Percentiles rank a stretch among this genome's conserved stretches.
Evolutionary conservation across 2,797 vertebrate species (phyloP).

Genomic region (Botia almorhae): DNA sequence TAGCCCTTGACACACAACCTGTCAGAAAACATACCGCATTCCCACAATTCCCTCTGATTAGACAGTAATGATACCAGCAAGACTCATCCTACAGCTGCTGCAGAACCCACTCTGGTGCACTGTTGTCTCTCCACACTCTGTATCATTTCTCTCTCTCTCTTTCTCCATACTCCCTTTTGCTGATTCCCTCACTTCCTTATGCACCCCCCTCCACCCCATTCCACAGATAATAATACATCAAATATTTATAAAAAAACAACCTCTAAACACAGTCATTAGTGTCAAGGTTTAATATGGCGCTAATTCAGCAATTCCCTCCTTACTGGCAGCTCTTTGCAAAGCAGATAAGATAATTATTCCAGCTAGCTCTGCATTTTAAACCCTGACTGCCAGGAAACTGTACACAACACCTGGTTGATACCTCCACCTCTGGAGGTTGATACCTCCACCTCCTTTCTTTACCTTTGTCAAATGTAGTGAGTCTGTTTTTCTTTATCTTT

Average conservation of each 20-base stretch:
- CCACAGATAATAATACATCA: constrained; percentile 82
- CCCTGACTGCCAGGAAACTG: constrained; percentile 1
- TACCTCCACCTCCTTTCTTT: neutral
- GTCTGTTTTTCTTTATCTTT: constrained; percentile 3
- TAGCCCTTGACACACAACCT: constrained; percentile 71
- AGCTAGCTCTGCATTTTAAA: constrained; percentile 22
- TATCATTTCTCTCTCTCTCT: neutral
- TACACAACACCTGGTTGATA: neutral
- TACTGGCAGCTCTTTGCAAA: constrained; percentile 61
- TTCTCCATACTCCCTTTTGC: constrained; percentile 2
- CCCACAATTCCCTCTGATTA: constrained; percentile 70
- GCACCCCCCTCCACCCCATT: constrained; percentile 67
- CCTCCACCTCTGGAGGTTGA: neutral
- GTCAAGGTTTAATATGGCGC: constrained; percentile 70
- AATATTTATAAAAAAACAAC: constrained; percentile 87
- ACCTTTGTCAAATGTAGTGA: constrained; percentile 9
- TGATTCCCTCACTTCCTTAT: constrained; percentile 44
- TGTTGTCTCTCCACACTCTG: neutral
- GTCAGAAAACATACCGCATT: constrained; percentile 69
- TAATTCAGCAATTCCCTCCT: constrained; percentile 67
- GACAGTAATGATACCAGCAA: constrained; percentile 71
- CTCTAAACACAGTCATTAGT: constrained; percentile 80
- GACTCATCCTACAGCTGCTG: constrained; percentile 72
- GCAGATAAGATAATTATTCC: constrained; percentile 57
- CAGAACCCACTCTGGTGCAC: constrained; percentile 57